A percentile compares a stretch with the other conserved stretches of the same genome.
These are phyloP conservation scores for Aphelenchoides bicaudatus DNA, from an alignment of 2,888 invertebrate species.

Conservation along the genomic window DNA sequence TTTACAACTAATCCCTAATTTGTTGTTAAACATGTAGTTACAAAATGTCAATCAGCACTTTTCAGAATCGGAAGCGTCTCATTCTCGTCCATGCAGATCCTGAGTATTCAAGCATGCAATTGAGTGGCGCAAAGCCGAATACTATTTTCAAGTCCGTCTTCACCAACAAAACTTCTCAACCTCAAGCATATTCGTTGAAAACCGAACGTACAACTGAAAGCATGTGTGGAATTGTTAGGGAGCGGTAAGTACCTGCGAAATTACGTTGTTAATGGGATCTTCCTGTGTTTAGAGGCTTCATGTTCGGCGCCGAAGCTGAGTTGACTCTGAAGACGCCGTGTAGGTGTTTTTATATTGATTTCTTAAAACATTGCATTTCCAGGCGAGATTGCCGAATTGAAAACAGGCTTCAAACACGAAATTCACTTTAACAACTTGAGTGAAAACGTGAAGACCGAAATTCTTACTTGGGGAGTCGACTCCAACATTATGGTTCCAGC, in stretches of 20 bases:
- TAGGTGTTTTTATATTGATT: constrained; percentile 35
- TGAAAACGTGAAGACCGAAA: constrained; percentile 61
- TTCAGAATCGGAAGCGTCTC: constrained; percentile 55
- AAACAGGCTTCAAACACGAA: constrained; percentile 62
- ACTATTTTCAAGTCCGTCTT: constrained; percentile 60
- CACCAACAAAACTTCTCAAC: constrained; percentile 58
- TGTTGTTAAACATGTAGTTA: too few species aligned
- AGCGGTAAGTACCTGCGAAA: too few species aligned
- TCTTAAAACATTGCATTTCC: constrained; percentile 20
- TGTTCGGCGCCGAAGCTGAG: constrained; percentile 62
- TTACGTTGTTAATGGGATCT: too few species aligned
- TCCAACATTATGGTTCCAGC: constrained; percentile 62
- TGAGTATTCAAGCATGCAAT: constrained; percentile 51
- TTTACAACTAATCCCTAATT: neutral
- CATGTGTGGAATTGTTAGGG: constrained; percentile 52
- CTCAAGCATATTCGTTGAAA: constrained; percentile 60
- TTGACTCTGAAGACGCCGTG: constrained; percentile 64
- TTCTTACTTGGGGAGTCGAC: constrained; percentile 64
- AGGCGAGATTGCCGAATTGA: constrained; percentile 62
- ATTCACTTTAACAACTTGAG: constrained; percentile 60
- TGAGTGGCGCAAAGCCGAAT: constrained; percentile 57
- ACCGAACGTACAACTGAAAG: constrained; percentile 60
- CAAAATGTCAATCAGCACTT: too few species aligned
- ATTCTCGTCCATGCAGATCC: constrained; percentile 56
- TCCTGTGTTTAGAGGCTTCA: too few species aligned